Evolutionary conservation across 2,113 vertebrate species (phyloP).

Genomic region (Thamnaconus septentrionalis): DNA sequence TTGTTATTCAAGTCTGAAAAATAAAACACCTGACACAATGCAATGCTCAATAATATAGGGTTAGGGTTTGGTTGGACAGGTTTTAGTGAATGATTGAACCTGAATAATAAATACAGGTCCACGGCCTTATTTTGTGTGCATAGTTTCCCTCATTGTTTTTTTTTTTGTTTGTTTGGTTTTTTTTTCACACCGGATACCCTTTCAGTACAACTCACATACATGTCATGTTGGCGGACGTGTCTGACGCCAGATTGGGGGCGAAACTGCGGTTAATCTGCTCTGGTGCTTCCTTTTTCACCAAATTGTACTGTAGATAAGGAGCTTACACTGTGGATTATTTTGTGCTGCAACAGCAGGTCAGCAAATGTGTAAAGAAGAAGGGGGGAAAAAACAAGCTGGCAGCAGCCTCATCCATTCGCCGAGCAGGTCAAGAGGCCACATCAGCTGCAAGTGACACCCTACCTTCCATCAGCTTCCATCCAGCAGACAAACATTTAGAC

Average conservation of each 20-base stretch:
- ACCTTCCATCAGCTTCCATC: not conserved
- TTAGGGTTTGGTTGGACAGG: too few relatives aligned
- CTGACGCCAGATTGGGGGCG: constrained; percentile 5
- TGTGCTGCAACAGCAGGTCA: constrained; percentile 55
- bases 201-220: not conserved
- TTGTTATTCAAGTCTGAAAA: too few relatives aligned
- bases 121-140: too few relatives aligned
- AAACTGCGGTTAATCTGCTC: constrained; percentile 56
- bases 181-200: too few relatives aligned
- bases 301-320: constrained; percentile 66
- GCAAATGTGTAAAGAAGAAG: constrained; percentile 27
- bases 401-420: constrained; percentile 28
- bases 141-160: too few relatives aligned
- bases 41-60: too few relatives aligned
- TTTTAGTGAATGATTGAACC: too few relatives aligned
- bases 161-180: too few relatives aligned
- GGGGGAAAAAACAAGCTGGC: constrained; percentile 25
- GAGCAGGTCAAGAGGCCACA: constrained; percentile 60
- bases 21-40: too few relatives aligned
- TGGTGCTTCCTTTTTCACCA: constrained; percentile 48
- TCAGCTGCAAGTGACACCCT: constrained; percentile 55
- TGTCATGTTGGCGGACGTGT: not conserved
- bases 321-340: constrained; percentile 74
- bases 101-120: too few relatives aligned
- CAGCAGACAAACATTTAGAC: constrained; percentile 14